These are phyloP conservation scores for Mamestra brassicae DNA, from an alignment of 2,888 invertebrate species.

Conservation along the genomic window DNA sequence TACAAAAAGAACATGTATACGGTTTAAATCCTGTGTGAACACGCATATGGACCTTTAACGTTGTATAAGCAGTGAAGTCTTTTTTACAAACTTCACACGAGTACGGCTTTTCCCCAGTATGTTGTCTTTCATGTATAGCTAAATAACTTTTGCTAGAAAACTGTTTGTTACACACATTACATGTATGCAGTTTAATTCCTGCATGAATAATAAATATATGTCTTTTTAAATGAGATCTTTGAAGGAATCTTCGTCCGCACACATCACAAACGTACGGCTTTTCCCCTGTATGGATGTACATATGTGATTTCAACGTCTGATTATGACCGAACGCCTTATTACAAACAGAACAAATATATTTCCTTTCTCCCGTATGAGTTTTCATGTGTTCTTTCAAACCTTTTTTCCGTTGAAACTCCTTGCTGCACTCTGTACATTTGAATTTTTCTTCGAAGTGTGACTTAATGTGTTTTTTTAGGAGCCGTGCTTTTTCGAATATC, in stretches of 20 bases:
- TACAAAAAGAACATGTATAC: slow-evolving; percentile 82
- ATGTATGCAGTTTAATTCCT: slow-evolving; percentile 80
- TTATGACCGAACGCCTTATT: slow-evolving; percentile 82
- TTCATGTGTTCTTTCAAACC: slow-evolving; percentile 85
- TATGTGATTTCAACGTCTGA: slow-evolving; percentile 85
- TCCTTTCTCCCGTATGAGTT: slow-evolving; percentile 82
- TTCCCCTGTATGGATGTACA: slow-evolving; percentile 84
- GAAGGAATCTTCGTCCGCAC: slow-evolving; percentile 82
- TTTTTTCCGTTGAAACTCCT: slow-evolving; percentile 82
- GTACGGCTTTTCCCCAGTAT: slow-evolving; percentile 83
- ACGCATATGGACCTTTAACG: slow-evolving; percentile 86
- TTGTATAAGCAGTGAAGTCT: slow-evolving; percentile 84
- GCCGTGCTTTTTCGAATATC: slow-evolving; percentile 75
- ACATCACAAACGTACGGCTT: slow-evolving; percentile 84
- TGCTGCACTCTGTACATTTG: slow-evolving; percentile 79
- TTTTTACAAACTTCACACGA: slow-evolving; percentile 85
- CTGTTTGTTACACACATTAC: slow-evolving; percentile 82
- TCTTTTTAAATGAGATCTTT: slow-evolving; percentile 83
- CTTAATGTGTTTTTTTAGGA: slow-evolving; percentile 81
- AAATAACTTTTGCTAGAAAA: slow-evolving; percentile 87
- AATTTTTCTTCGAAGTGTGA: slow-evolving; percentile 81
- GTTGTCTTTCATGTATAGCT: slow-evolving; percentile 83
- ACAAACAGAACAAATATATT: slow-evolving; percentile 79
- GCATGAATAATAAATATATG: slow-evolving; percentile 86
- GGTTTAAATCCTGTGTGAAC: slow-evolving; percentile 86